phyloP scores from a whole-genome alignment of 2,888 invertebrate species.

The Fragum fragum region DNA sequence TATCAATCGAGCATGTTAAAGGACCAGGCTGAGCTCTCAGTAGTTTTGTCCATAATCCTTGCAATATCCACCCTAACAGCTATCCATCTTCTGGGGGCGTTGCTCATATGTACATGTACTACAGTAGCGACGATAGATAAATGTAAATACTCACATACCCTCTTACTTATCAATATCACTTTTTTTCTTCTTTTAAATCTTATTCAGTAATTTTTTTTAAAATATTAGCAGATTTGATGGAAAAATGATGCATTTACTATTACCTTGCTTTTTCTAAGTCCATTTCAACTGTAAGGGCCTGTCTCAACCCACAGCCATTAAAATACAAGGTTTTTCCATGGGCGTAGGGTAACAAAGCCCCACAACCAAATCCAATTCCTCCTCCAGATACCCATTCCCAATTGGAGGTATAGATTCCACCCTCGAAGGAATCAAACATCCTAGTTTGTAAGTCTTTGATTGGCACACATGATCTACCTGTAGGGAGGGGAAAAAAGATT shows the following conservation, averaged over 20 bases:
- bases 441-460: constrained; percentile 61
- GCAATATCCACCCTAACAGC: no score
- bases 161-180: no score
- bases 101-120: no score
- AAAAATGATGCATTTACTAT: not conserved
- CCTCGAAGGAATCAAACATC: constrained; percentile 85
- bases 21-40: no score
- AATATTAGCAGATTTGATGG: no score
- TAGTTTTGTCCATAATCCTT: no score
- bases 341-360: constrained; percentile 85
- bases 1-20: no score
- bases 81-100: no score
- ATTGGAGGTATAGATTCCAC: constrained; percentile 78
- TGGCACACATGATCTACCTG: constrained; percentile 80
- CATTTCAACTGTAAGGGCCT: constrained; percentile 85
- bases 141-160: no score
- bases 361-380: constrained; percentile 86
- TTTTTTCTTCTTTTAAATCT: no score
- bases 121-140: no score
- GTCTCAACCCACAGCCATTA: constrained; percentile 86
- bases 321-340: constrained; percentile 87
- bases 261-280: constrained; percentile 85
- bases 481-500: not conserved
- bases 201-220: no score
- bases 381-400: constrained; percentile 86